These are phyloP conservation scores for Cryptosula pallasiana DNA, from an alignment of 2,888 invertebrate genomes.

Conservation along the genomic window DNA sequence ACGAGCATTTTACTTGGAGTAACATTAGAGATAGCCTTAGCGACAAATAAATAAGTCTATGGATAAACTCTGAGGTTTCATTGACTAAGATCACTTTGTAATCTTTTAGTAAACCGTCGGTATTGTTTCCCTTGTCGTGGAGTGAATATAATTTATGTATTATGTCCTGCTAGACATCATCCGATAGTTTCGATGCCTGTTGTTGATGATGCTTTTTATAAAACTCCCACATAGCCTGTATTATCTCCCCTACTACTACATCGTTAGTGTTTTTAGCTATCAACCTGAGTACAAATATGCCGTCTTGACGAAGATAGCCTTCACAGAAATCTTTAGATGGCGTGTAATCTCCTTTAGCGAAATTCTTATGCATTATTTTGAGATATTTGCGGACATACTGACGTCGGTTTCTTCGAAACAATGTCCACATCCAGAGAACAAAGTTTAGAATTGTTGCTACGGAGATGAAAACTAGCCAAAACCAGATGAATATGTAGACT, in stretches of 20 bases:
- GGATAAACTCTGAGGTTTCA: too few species aligned
- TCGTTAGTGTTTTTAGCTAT: conserved; percentile 54
- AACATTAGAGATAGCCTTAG: too few species aligned
- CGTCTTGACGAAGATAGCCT: conserved; percentile 50
- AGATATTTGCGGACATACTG: conserved; percentile 23
- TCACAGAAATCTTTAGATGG: conserved; percentile 41
- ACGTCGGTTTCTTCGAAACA: conserved; percentile 25
- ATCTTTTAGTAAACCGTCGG: too few species aligned
- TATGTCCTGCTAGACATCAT: conserved; percentile 20
- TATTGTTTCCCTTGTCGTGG: too few species aligned
- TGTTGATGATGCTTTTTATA: conserved; percentile 35
- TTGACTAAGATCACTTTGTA: too few species aligned
- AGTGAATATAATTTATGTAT: too few species aligned
- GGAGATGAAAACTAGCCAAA: conserved; percentile 28
- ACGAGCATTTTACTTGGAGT: too few species aligned
- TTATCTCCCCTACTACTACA: conserved; percentile 50
- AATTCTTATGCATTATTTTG: conserved; percentile 37
- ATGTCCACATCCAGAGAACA: conserved; percentile 52
- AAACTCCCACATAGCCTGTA: conserved; percentile 50
- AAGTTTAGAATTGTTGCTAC: conserved; percentile 46
- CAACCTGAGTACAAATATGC: conserved; percentile 50
- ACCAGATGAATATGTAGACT: conserved; percentile 31
- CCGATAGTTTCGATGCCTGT: neutral
- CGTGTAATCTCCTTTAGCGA: conserved; percentile 33
- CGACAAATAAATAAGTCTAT: too few species aligned